A percentile compares a stretch with the other conserved stretches of the same genome.
phyloP scores from a whole-genome alignment of 35 echinoderm and acorn worm species.

The Ophiothrix spiculata region DNA sequence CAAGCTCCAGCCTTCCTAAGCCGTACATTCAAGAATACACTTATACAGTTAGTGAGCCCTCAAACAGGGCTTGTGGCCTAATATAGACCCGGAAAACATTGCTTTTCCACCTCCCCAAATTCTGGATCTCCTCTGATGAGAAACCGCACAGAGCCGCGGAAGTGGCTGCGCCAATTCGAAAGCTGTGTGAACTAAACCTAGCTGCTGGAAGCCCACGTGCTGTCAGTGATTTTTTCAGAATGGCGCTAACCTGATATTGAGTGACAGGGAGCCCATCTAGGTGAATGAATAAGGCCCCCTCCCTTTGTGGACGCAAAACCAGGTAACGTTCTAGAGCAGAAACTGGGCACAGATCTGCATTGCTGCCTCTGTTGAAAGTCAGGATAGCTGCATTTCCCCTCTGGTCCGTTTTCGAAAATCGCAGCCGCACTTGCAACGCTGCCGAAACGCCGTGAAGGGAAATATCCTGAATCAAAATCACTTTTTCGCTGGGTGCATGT shows the following conservation, averaged over 20 bases:
- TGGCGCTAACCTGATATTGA: not conserved
- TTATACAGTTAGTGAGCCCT: too few relatives aligned
- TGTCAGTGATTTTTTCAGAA: not conserved
- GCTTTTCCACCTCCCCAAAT: constrained; percentile 22
- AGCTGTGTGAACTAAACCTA: not conserved
- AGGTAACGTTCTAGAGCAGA: not conserved
- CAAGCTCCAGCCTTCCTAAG: too few relatives aligned
- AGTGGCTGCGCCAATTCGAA: constrained; percentile 27
- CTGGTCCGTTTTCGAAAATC: not conserved
- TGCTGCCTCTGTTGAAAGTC: not conserved
- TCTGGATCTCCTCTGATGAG: constrained; percentile 7
- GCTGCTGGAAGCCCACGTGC: not conserved
- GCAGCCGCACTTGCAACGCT: not conserved
- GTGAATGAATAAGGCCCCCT: not conserved
- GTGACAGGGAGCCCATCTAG: not conserved
- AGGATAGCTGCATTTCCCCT: not conserved
- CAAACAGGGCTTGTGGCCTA: too few relatives aligned
- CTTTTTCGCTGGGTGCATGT: too few relatives aligned
- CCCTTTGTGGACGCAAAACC: not conserved
- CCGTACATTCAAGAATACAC: too few relatives aligned
- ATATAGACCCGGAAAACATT: too few relatives aligned
- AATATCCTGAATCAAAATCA: too few relatives aligned
- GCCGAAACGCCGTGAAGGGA: not conserved
- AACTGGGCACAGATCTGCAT: not conserved
- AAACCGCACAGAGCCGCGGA: not conserved